Percentiles rank a stretch among this genome's conserved stretches.
These are phyloP conservation scores for Synchiropus splendidus DNA, from an alignment of 2,113 vertebrate genomes.

Conservation along the genomic window DNA sequence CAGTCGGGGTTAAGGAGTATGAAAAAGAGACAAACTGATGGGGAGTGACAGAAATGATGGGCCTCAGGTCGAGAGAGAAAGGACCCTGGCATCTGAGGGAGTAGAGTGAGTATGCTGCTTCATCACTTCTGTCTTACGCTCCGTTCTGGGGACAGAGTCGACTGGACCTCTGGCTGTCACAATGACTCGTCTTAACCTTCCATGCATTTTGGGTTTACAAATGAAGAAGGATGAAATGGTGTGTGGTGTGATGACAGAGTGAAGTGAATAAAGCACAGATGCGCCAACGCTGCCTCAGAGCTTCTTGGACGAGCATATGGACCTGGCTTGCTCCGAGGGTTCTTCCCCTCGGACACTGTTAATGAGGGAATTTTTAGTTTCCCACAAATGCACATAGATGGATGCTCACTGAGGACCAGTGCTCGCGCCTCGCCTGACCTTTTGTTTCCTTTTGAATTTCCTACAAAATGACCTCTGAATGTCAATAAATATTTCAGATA, in stretches of 20 bases:
- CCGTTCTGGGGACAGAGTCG: too few relatives aligned
- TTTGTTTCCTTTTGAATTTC: neutral
- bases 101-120: conserved; percentile 44
- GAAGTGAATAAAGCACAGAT: conserved; percentile 16
- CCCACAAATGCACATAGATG: conserved; percentile 9
- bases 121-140: conserved; percentile 7
- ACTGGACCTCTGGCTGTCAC: too few relatives aligned
- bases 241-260: conserved; percentile 1
- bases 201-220: neutral
- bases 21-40: conserved; percentile 27
- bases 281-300: conserved; percentile 26
- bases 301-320: conserved; percentile 48
- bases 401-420: conserved; percentile 3
- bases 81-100: conserved; percentile 32
- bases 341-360: conserved; percentile 41
- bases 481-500: too few relatives aligned
- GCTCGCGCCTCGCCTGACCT: too few relatives aligned
- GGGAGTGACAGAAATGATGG: conserved; percentile 3
- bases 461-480: too few relatives aligned
- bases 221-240: neutral
- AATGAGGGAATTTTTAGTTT: conserved; percentile 40
- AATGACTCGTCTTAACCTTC: neutral
- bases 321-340: conserved; percentile 24
- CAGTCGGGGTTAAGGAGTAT: conserved; percentile 22
- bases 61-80: conserved; percentile 29